Percentiles rank a stretch among this genome's conserved stretches.
phyloP scores from a whole-genome alignment of 2,113 vertebrate species.

The Tauraco erythrolophus region DNA sequence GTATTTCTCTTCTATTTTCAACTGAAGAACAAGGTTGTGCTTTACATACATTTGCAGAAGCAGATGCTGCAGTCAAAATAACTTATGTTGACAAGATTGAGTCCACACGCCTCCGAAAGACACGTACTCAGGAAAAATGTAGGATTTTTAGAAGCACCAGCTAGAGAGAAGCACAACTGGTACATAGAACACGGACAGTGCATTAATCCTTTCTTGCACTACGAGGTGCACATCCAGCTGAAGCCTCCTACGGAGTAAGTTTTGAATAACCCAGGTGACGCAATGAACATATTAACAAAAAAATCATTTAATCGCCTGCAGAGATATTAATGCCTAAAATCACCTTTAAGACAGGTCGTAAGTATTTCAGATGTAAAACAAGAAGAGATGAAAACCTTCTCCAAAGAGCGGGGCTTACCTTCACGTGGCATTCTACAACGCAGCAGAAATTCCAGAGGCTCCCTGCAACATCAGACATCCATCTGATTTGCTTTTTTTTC shows the following conservation, averaged over 20 bases:
- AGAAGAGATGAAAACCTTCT: not conserved
- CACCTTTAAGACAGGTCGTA: not conserved
- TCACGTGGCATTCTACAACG: not conserved
- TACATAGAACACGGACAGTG: fast-evolving
- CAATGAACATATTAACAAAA: not conserved
- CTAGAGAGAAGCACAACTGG: not conserved
- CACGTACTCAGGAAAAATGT: not conserved
- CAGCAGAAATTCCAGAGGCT: not conserved
- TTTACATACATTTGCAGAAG: not conserved
- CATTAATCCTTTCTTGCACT: not conserved
- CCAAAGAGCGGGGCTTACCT: not conserved
- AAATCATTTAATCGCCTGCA: not conserved
- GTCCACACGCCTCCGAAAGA: not conserved
- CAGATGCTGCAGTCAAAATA: not conserved
- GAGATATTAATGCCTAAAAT: not conserved
- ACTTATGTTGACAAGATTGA: not conserved
- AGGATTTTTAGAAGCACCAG: not conserved
- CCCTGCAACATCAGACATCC: not conserved
- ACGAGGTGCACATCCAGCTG: not conserved
- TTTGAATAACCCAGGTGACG: not conserved
- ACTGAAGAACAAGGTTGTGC: not conserved
- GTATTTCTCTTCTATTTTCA: not conserved
- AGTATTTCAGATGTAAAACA: not conserved
- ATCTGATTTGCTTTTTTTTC: not conserved
- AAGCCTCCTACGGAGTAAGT: not conserved